phyloP scores from a whole-genome alignment of 2,888 invertebrate genomes.

The Xiphydria camelus region DNA sequence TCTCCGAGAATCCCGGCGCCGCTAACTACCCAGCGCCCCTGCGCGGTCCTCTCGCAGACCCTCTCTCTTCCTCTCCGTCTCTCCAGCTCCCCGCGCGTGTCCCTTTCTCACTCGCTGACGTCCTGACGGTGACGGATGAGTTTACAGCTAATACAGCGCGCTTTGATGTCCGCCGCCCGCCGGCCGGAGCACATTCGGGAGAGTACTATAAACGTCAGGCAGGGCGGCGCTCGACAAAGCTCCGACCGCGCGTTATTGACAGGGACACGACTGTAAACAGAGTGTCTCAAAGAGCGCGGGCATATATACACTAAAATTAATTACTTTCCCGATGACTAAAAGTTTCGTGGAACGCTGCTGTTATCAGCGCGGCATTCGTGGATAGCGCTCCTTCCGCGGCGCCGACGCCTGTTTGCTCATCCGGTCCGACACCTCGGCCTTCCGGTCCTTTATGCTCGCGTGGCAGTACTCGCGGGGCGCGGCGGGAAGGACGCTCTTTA shows the following conservation, averaged over 20 bases:
- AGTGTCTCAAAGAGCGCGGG: conserved; percentile 16
- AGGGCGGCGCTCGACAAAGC: conserved; percentile 23
- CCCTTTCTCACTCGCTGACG: conserved; percentile 44
- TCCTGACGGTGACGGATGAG: conserved; percentile 56
- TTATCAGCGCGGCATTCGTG: conserved; percentile 10
- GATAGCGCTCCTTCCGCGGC: no score
- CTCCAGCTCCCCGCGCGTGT: no score
- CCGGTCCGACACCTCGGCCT: no score
- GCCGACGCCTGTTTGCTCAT: no score
- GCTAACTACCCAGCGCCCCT: conserved; percentile 52
- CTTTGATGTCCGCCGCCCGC: conserved; percentile 51
- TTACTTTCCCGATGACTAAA: conserved; percentile 11
- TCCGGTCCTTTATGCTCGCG: no score
- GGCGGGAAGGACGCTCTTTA: no score
- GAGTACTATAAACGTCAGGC: conserved; percentile 22
- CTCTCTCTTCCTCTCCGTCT: no score
- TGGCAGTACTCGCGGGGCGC: no score
- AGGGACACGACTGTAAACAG: conserved; percentile 25
- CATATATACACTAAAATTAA: conserved; percentile 16
- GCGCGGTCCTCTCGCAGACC: no score
- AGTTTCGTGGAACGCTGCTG: conserved; percentile 14
- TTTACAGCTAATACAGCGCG: conserved; percentile 53
- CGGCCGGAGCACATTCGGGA: conserved; percentile 31
- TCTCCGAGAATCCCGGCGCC: conserved; percentile 29
- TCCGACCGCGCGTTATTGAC: conserved; percentile 17